Percentiles rank a stretch among this genome's conserved stretches.
phyloP scores from a whole-genome alignment of 2,113 vertebrate species.

The Aegotheles bennettii region DNA sequence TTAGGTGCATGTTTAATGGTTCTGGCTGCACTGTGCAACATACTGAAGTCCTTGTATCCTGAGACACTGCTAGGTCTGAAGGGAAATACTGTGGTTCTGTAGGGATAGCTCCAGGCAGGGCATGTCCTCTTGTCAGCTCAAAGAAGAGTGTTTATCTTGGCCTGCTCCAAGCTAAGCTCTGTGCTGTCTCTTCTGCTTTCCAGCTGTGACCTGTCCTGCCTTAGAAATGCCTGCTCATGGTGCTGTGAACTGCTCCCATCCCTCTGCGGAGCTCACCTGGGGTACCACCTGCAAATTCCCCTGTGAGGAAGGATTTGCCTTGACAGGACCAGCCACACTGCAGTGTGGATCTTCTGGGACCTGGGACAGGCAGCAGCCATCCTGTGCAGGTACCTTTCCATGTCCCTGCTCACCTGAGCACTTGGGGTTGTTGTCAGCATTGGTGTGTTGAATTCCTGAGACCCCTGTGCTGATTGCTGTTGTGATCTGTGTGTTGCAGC shows the following conservation, averaged over 20 bases:
- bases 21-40: background rate
- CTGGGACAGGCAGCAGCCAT: conserved; percentile 62
- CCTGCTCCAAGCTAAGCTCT: background rate
- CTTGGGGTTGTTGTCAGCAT: background rate
- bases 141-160: background rate
- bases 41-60: background rate
- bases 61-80: background rate
- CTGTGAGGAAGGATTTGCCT: conserved; percentile 63
- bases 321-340: conserved; percentile 50
- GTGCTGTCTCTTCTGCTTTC: background rate
- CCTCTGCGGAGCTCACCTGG: conserved; percentile 33
- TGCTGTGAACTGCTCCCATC: conserved; percentile 29
- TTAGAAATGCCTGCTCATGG: conserved; percentile 37
- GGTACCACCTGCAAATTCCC: conserved; percentile 63
- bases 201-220: conserved; percentile 65
- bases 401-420: background rate
- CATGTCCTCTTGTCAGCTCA: background rate
- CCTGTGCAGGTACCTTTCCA: conserved; percentile 59
- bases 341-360: conserved; percentile 55
- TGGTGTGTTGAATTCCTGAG: background rate
- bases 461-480: background rate
- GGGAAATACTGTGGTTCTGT: background rate
- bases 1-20: background rate
- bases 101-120: background rate
- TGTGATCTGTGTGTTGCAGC: conserved; percentile 28